Base-by-base conservation (phyloP, 2,797 vertebrate species). In the Sparus aurata region DNA sequence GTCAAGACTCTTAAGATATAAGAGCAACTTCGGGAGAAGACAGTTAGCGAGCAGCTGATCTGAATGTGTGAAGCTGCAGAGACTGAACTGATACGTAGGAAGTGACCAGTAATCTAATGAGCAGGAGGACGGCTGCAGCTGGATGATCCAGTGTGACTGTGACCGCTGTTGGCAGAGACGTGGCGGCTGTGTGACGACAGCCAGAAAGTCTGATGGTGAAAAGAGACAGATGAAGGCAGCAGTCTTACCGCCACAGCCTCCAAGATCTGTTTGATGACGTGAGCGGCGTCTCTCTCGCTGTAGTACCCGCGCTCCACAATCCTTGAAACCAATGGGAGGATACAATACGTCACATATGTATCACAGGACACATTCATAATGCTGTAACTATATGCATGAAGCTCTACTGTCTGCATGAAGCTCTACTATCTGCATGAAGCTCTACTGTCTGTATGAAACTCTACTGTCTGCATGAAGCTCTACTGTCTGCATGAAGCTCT, bases 301-400 rank as follows among this genome's bases (percentile, higher is more conserved):
- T 97, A 97, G 93, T 97, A 97, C 0, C 96, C 97, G 20, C 96
- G 93, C 84, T 98, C 97, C 85, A 97, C 97, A 0, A 98, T 97
- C 94, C 97, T 98, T 89, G 16, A 87, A 60, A 58, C 25, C 62
- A 13, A 41, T 2, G 10, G 30, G 30, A 34, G 30, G 30, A 34
- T 1, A 34, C 5, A 34, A 34, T 5, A 7, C 30, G 5, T 34
- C 30, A 34, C 6, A 34, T 27, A 30, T 5, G 5, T 5, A 30
- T 30, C 27, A 30, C 27, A 30, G 27, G 27, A 30, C 27, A 30
- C 27, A 27, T 30, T 30, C 3, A 27, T 3, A 27, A 30, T 30
- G 25, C 25, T 25, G 25, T 25, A 25, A 25, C 25, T 25, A 2
- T 25, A 25, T 25, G 25, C 25, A 25, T 25, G 25, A 25, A 25